Evolutionary conservation across 2,888 invertebrate genomes (phyloP).

Genomic region (Opisthograptis luteolata): DNA sequence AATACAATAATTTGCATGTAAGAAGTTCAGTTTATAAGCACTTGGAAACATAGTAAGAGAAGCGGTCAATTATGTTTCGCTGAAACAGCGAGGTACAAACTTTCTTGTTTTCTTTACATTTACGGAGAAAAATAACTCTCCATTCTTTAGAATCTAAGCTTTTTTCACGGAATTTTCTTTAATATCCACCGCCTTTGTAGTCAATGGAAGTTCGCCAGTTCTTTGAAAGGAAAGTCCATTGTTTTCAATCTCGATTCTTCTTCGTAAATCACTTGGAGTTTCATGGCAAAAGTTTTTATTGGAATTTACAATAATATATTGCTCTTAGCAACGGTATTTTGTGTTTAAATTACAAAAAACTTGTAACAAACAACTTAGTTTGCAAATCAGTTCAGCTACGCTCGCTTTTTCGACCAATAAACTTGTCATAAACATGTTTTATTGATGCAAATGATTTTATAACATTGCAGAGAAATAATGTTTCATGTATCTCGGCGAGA

Average conservation of each 20-base stretch:
- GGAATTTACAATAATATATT: conserved; percentile 10
- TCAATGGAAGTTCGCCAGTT: conserved; percentile 11
- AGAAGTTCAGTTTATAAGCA: no score
- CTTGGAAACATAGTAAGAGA: conserved; percentile 2
- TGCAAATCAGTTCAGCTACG: background rate
- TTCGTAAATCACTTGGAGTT: conserved; percentile 18
- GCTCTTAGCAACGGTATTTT: conserved; percentile 1
- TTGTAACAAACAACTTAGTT: background rate
- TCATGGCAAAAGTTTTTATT: conserved; percentile 17
- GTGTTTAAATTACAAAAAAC: background rate
- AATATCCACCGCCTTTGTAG: conserved; percentile 8
- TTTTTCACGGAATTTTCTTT: conserved; percentile 6
- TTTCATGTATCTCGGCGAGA: background rate
- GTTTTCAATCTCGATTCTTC: conserved; percentile 20
- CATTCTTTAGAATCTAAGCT: background rate
- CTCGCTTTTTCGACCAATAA: background rate
- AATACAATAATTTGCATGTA: no score
- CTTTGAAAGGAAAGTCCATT: conserved; percentile 15
- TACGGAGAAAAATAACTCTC: conserved; percentile 4
- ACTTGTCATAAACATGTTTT: background rate
- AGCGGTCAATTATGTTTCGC: background rate
- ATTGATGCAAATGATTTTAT: background rate
- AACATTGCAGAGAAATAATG: background rate
- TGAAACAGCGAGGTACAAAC: background rate
- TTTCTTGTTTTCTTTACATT: background rate